Evolutionary conservation across 2,888 invertebrate genomes (phyloP).

Genomic region (Litoditis marina): DNA sequence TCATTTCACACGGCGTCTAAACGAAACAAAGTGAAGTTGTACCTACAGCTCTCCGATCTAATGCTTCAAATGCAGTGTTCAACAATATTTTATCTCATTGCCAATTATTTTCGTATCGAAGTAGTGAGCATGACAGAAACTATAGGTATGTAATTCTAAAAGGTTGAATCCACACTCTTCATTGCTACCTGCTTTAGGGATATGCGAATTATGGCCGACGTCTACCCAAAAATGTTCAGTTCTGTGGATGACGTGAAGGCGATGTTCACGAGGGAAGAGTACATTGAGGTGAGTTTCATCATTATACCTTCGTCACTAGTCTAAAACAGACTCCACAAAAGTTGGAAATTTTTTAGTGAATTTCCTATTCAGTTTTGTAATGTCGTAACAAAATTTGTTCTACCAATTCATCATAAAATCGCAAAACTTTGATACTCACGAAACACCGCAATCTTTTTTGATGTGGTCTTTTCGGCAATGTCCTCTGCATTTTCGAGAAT

Average conservation of each 20-base stretch:
- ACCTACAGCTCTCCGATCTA: not conserved
- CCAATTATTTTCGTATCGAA: not conserved
- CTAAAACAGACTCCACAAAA: too few species aligned
- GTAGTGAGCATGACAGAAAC: not conserved
- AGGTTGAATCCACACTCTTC: too few species aligned
- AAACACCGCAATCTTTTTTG: too few species aligned
- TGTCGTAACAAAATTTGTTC: too few species aligned
- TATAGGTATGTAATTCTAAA: not conserved
- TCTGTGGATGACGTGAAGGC: conserved; percentile 32
- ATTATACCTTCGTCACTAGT: not conserved
- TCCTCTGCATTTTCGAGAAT: too few species aligned
- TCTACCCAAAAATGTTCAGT: conserved; percentile 41
- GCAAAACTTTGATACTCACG: too few species aligned
- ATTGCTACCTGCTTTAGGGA: conserved; percentile 34
- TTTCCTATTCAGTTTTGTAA: not conserved
- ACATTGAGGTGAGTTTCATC: conserved; percentile 21
- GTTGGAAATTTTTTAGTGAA: not conserved
- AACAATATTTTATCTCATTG: not conserved
- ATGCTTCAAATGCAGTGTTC: not conserved
- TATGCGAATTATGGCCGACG: conserved; percentile 36
- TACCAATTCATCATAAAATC: too few species aligned
- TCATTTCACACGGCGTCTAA: not conserved
- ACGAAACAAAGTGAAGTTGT: not conserved
- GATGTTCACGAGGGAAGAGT: conserved; percentile 39
- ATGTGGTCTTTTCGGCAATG: too few species aligned